Percentiles rank a stretch among this genome's conserved stretches.
phyloP scores from a whole-genome alignment of 1,140 invertebrate genomes.

The Idris sp. region DNA sequence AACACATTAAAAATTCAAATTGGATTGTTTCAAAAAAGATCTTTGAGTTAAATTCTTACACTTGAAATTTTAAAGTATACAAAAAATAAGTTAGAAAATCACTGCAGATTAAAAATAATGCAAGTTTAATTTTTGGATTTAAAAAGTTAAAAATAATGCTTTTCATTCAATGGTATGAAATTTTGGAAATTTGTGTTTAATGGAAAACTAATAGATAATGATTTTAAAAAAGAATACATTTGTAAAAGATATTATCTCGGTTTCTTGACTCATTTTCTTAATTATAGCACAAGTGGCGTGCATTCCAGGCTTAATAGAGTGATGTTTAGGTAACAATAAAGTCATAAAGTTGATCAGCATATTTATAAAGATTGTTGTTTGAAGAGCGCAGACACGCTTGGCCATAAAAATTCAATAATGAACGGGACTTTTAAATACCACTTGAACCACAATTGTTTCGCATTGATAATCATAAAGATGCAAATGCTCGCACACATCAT shows the following conservation, averaged over 20 bases:
- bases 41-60: no score
- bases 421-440: slow-evolving; percentile 53
- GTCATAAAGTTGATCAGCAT: slow-evolving; percentile 49
- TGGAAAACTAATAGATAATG: no score
- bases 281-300: slow-evolving; percentile 3
- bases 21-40: no score
- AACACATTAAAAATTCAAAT: no score
- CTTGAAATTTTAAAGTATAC: no score
- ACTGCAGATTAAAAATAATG: no score
- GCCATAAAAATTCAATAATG: slow-evolving; percentile 48
- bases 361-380: slow-evolving; percentile 31
- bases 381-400: slow-evolving; percentile 22
- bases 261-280: slow-evolving; percentile 2
- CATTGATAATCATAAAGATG: slow-evolving; percentile 45
- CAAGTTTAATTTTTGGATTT: no score
- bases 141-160: no score
- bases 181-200: no score
- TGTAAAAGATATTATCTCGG: slow-evolving; percentile 5
- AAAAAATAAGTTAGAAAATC: no score
- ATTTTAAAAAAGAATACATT: no score
- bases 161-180: no score
- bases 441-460: slow-evolving; percentile 41
- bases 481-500: slow-evolving; percentile 31
- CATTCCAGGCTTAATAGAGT: slow-evolving; percentile 19
- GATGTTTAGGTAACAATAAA: slow-evolving; percentile 49